Evolutionary conservation across 2,888 invertebrate species (phyloP), one percentile per base, ranked within the genome.

Genomic region (Parthenolecanium corni): DNA sequence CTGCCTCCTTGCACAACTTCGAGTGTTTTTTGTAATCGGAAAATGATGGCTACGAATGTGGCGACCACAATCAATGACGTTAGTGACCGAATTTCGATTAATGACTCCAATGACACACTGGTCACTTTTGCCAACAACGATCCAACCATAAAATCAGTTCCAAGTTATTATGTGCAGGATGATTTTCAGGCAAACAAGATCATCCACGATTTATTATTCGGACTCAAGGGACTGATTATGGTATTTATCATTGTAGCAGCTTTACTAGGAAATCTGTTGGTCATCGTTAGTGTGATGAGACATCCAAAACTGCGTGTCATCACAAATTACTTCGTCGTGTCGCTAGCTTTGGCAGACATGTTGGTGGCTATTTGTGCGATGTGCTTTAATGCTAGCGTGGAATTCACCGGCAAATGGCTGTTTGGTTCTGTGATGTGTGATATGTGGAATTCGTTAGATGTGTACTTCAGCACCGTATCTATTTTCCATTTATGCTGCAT

Each of bases 261-360:
- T 67, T 81, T 92, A 64, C 85, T 92, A 69, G 94, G 94, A 51
- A 94, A 94, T 73, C 76, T 91, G 52, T 76, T 94, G 56, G 93
- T 94, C 67, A 92, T 94, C 68, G 86, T 90, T 42, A 84, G 84
- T 70, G 88, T 89, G 71, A 83, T 90, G 84, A 75, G 91, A 73
- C 78, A 89, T 76, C 76, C 83, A 52, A 81, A 82, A 69, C 75
- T 86, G 3, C 77, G 86, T 51, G 89, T 90, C 23, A 90, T 93
- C 67, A 94, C 94, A 66, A 96, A 95, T 76, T 94, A 91, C 74
- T 95, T 95, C 74, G 92, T 96, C 18, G 94, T 95, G 11, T 93
- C 93, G 1, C 76, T 95, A 66, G 95, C 95, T 0, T 79, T 93
- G 69, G 94, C 95, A 9, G 95, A 95, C 71, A 89, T 95, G 82